These are phyloP conservation scores for Elaeidobius kamerunicus DNA, from an alignment of 2,888 invertebrate genomes.

Conservation along the genomic window DNA sequence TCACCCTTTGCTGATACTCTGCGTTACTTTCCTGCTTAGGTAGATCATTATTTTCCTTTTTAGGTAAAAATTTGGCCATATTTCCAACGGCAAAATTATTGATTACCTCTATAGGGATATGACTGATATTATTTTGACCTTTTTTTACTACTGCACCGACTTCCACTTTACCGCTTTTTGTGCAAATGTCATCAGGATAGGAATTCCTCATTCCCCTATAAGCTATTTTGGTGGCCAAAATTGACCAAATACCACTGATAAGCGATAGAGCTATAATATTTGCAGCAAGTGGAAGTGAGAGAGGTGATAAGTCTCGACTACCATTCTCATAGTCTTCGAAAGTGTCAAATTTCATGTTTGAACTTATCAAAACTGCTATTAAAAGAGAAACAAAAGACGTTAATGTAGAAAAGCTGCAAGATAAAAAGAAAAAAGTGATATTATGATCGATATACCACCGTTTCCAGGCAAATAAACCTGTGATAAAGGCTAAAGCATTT, in stretches of 20 bases:
- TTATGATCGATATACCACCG: conserved; percentile 66
- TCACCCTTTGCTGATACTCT: conserved; percentile 51
- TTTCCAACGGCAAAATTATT: conserved; percentile 52
- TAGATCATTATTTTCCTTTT: conserved; percentile 41
- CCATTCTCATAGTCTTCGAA: conserved; percentile 29
- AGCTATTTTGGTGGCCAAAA: conserved; percentile 58
- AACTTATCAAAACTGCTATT: conserved; percentile 32
- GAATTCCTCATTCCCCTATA: conserved; percentile 60
- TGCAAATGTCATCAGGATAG: conserved; percentile 56
- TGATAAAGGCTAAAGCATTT: conserved; percentile 53
- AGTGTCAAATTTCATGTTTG: conserved; percentile 30
- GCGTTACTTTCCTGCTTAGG: conserved; percentile 48
- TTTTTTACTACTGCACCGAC: conserved; percentile 58
- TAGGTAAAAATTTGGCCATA: conserved; percentile 54
- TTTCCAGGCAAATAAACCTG: conserved; percentile 61
- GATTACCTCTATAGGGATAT: conserved; percentile 55
- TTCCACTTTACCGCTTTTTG: conserved; percentile 52
- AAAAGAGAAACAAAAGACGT: conserved; percentile 49
- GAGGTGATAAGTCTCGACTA: conserved; percentile 18
- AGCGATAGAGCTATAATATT: conserved; percentile 59
- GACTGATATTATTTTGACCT: conserved; percentile 52
- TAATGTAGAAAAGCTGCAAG: conserved; percentile 55
- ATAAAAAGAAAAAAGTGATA: conserved; percentile 60
- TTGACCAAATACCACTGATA: conserved; percentile 59
- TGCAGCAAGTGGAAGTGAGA: conserved; percentile 43